Conservation (phyloP, 2,888 invertebrate genomes). For the Leptogaster cylindrica region DNA sequence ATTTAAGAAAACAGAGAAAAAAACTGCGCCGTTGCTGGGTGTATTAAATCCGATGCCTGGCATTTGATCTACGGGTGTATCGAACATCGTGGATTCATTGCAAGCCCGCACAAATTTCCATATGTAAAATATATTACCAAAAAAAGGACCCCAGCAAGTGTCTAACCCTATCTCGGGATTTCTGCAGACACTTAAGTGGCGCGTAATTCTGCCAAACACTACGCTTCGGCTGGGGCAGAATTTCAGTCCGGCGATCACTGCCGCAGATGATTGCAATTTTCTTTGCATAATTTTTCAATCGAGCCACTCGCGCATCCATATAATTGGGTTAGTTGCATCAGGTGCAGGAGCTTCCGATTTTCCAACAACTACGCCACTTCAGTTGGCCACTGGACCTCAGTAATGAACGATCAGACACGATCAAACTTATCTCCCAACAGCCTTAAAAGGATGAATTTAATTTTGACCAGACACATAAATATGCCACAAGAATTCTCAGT, state of each 20-base stretch:
- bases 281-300: slow-evolving; percentile 37
- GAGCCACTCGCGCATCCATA: slow-evolving; percentile 3
- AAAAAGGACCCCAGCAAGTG: too few species aligned
- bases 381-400: not conserved
- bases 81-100: too few species aligned
- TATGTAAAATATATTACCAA: too few species aligned
- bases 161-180: too few species aligned
- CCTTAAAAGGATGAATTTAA: slow-evolving; percentile 11
- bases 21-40: too few species aligned
- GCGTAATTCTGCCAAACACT: not conserved
- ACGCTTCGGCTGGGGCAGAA: not conserved
- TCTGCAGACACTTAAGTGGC: not conserved
- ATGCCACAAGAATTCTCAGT: not conserved
- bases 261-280: slow-evolving; percentile 13
- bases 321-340: slow-evolving; percentile 27
- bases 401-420: slow-evolving; percentile 16
- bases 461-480: slow-evolving; percentile 34
- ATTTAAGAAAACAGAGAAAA: too few species aligned
- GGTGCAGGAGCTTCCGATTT: slow-evolving; percentile 11
- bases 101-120: too few species aligned
- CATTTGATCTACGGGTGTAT: too few species aligned
- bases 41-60: too few species aligned
- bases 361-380: not conserved
- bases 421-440: slow-evolving; percentile 4
- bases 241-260: not conserved